A percentile compares a stretch with the other conserved stretches of the same genome.
Evolutionary conservation across 2,797 vertebrate species (phyloP).

Genomic region (Pangasius larnaudii): DNA sequence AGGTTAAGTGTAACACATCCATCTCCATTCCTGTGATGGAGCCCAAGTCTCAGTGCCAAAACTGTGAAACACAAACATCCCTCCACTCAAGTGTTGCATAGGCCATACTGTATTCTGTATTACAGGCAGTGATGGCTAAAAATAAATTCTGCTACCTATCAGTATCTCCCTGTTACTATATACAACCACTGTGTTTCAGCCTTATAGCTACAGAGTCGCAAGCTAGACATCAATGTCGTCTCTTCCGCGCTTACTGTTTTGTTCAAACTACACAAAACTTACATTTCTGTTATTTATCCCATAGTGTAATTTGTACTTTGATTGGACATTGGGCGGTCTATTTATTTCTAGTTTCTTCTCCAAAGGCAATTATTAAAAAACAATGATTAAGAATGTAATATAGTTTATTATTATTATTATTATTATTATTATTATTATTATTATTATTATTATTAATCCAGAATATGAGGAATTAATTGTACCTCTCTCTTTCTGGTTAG

Average conservation of each 20-base stretch:
- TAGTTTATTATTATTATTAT: neutral
- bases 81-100: neutral
- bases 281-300: neutral
- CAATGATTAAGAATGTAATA: neutral
- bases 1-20: slow-evolving; percentile 41
- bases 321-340: neutral
- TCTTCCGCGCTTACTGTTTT: neutral
- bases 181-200: neutral
- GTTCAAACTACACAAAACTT: neutral
- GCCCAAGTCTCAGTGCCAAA: slow-evolving; percentile 8
- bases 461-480: neutral
- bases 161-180: neutral
- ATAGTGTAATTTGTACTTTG: neutral
- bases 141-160: too few species aligned
- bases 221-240: neutral
- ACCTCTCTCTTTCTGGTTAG: slow-evolving; percentile 64
- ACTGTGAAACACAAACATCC: neutral
- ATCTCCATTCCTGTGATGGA: slow-evolving; percentile 42
- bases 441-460: neutral
- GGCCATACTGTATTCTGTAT: neutral
- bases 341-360: neutral
- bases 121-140: neutral
- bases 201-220: neutral
- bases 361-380: neutral
- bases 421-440: too few species aligned